Evolutionary conservation across 2,888 invertebrate genomes (phyloP).

Genomic region (Abscondita cerata): DNA sequence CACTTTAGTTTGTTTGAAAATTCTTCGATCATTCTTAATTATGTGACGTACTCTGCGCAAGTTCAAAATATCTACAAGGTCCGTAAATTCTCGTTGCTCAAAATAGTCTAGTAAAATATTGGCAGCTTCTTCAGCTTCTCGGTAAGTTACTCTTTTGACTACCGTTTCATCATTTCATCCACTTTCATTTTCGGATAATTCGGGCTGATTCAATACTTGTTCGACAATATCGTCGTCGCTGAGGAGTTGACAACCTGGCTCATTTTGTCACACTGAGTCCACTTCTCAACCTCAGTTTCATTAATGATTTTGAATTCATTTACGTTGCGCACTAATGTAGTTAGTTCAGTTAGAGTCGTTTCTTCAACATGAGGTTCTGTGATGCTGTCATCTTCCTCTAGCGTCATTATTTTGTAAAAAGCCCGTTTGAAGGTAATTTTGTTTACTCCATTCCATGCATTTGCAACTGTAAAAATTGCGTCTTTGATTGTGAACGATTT

Average conservation of each 20-base stretch:
- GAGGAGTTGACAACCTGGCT: not conserved
- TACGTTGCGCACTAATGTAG: not conserved
- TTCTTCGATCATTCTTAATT: not conserved
- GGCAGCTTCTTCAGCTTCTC: constrained; percentile 1
- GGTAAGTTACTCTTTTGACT: not conserved
- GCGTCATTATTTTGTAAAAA: no score
- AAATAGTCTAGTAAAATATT: no score
- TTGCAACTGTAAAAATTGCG: no score
- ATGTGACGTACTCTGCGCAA: not conserved
- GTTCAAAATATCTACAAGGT: not conserved
- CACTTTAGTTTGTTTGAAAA: not conserved
- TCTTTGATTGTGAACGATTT: constrained; percentile 3
- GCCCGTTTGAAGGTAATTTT: no score
- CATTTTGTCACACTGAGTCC: no score
- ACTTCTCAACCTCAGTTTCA: constrained; percentile 3
- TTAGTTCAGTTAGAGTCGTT: not conserved
- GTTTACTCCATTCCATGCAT: no score
- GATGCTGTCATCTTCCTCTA: no score
- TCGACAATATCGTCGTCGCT: not conserved
- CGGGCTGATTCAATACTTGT: not conserved
- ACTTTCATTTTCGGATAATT: not conserved
- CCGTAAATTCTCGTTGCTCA: constrained; percentile 3
- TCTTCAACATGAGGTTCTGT: not conserved
- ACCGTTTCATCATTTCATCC: not conserved
- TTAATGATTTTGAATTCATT: not conserved